Base-by-base conservation (phyloP, 2,113 vertebrate genomes). In the Istiophorus platypterus region DNA sequence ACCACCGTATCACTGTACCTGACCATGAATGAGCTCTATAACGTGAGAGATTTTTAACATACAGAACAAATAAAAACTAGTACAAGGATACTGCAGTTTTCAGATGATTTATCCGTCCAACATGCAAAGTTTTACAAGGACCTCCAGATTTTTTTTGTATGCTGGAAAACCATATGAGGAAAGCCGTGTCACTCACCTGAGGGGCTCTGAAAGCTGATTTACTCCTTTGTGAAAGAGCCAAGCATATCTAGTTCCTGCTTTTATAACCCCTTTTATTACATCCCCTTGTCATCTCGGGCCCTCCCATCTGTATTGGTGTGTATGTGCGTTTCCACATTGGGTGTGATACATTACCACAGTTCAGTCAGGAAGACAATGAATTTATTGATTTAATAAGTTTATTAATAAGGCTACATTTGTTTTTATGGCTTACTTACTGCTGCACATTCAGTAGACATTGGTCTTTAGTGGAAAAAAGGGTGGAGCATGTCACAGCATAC, bases 151-250 rank as follows among this genome's bases (percentile, higher is more conserved):
- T 41, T 20, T 41, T 14, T 15, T 29, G 9, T 7, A 29, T 10
- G 27, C 10, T 58, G 24, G 29, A 15, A 39, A 41, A 7, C 26
- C 31, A 34, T 34, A 45, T 0, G 12, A 69, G 24, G 2, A 29
- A 39, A 76, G 71, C 18, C 13, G 34, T 1, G 57, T 24, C 4
- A 72, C 90, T 85, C 39, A 90, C 90, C 86, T 82, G 72, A 26
- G n/a, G 49, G 56, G 39, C 18, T 83, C 61, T 41, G n/a, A 57
- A 2, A 22, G 27, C 83, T 54, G 6, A n/a, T 26, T 81, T n/a
- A 26, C 58, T 26, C 34, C 34, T 74, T 45, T 29, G 34, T 0
- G 57, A 65, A 61, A 69, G 31, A 47, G 24, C 13, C 9, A 27
- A 5, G 1, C 6, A 63, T 78, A 41, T 39, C 75, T 26, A 5